phyloP scores from a whole-genome alignment of 2,113 vertebrate species.

The Takifugu bimaculatus region DNA sequence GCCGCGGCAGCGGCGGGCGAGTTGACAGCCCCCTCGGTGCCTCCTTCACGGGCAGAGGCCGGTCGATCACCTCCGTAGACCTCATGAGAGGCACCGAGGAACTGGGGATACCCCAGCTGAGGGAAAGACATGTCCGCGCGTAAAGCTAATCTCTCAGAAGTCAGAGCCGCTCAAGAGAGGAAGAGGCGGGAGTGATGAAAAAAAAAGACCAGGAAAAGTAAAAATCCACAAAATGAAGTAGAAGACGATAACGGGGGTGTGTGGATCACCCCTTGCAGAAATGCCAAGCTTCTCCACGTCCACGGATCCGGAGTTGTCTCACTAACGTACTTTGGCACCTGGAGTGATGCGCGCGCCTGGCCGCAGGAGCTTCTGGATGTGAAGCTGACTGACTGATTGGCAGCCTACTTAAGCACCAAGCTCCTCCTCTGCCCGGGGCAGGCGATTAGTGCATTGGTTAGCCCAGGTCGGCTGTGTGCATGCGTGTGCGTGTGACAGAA shows the following conservation, averaged over 20 bases:
- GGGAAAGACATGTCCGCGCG: slow-evolving; percentile 88
- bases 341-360: slow-evolving; percentile 87
- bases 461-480: slow-evolving; percentile 57
- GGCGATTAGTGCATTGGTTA: slow-evolving; percentile 78
- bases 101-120: slow-evolving; percentile 93
- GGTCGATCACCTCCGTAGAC: slow-evolving; percentile 85
- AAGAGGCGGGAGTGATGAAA: slow-evolving; percentile 26
- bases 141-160: slow-evolving; percentile 49
- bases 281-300: slow-evolving; percentile 50
- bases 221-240: slow-evolving; percentile 50
- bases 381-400: slow-evolving; percentile 98
- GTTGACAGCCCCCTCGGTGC: slow-evolving; percentile 78
- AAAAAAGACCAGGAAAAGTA: slow-evolving; percentile 43
- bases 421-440: slow-evolving; percentile 81
- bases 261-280: slow-evolving; percentile 52
- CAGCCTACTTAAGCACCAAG: slow-evolving; percentile 88
- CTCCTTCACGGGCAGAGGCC: slow-evolving; percentile 81
- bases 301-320: slow-evolving; percentile 72
- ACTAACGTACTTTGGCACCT: slow-evolving; percentile 84
- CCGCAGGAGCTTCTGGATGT: slow-evolving; percentile 90
- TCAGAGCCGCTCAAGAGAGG: slow-evolving; percentile 40
- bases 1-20: slow-evolving; percentile 82
- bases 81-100: slow-evolving; percentile 85
- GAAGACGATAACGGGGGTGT: slow-evolving; percentile 36
- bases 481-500: slow-evolving; percentile 17